Base-by-base conservation (phyloP, 2,888 invertebrate genomes). In the Drosophila mayaguana region DNA sequence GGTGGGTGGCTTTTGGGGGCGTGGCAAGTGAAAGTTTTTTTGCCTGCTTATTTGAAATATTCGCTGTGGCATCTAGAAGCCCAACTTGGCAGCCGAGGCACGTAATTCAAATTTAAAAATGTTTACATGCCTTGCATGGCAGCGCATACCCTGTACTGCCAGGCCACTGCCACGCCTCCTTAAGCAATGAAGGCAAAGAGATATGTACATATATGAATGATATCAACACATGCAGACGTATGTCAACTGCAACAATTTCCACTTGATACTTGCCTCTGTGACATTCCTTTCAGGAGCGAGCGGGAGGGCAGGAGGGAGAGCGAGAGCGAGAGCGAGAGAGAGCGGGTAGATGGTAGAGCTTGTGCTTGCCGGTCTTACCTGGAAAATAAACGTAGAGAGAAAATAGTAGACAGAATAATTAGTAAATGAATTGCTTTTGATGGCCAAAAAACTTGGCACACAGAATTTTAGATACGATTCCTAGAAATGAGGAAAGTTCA, bases 21-120 rank as follows among this genome's bases (percentile, higher is more conserved):
- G 38, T n/a, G 36, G 67, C 66, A 50, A 81, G 68, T 64, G 64
- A 78, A 84, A 84, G 82, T 81, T 43, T 43, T 60, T 70, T 70
- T 45, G 45, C 46, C 32, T 63, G 72, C 83, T 79, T 69, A 78
- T 70, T 82, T 84, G 56, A 75, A 65, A 86, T 73, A 62, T 68
- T 68, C 63, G 70, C 62, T 63, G 22, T 43, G 48, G 50, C 61
- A 45, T 46, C 50, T 32, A 25, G 38, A 34, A 53, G 57, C 22
- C 56, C 57, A 36, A 72, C 55, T 88, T 88, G 64, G 71, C 71
- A 85, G 67, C 64, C 83, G 65, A 56, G 64, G 79, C 85, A 85
- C 85, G 87, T 88, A 85, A 86, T 85, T 88, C 85, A 81, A 85
- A 85, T 85, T 88, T 88, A 79, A 88, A 83, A 85, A 85, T 87